phyloP scores from a whole-genome alignment of 2,888 invertebrate species.

The Mesorhabditis sp. region DNA sequence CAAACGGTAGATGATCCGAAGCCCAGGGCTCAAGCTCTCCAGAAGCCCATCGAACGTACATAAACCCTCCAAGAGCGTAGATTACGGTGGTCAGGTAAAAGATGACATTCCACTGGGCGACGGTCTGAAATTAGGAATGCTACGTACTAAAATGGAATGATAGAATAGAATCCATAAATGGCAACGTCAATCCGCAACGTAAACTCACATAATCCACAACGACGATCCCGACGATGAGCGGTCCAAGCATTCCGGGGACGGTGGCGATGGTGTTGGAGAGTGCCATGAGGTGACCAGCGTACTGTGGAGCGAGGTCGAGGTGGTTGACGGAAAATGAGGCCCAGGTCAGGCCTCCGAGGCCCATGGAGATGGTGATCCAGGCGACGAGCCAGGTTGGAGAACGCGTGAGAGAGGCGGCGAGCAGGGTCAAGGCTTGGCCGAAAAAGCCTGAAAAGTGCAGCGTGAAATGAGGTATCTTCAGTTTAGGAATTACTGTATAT shows the following conservation, averaged over 20 bases:
- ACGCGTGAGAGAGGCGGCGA: conserved; percentile 74
- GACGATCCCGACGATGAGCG: conserved; percentile 75
- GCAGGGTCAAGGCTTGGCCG: conserved; percentile 80
- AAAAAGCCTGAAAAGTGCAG: conserved; percentile 65
- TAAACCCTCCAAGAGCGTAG: conserved; percentile 77
- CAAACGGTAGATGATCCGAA: conserved; percentile 36
- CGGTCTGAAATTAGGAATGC: conserved; percentile 64
- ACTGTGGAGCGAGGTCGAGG: conserved; percentile 84
- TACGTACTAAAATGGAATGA: no score
- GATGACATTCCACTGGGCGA: conserved; percentile 78
- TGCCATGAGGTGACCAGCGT: conserved; percentile 86
- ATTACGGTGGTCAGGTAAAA: conserved; percentile 80
- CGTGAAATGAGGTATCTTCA: no score
- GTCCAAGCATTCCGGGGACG: conserved; percentile 85
- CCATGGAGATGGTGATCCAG: conserved; percentile 82
- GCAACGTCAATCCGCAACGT: neutral
- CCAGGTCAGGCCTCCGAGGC: conserved; percentile 85
- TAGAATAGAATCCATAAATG: no score
- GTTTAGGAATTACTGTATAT: no score
- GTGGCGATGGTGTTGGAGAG: conserved; percentile 85
- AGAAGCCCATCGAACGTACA: conserved; percentile 78
- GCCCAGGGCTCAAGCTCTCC: conserved; percentile 79
- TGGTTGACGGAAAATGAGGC: conserved; percentile 78
- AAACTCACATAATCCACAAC: conserved; percentile 71
- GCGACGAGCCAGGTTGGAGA: conserved; percentile 70